Conservation (phyloP, 2,888 invertebrate genomes). For the Sarcophaga caerulescens region DNA sequence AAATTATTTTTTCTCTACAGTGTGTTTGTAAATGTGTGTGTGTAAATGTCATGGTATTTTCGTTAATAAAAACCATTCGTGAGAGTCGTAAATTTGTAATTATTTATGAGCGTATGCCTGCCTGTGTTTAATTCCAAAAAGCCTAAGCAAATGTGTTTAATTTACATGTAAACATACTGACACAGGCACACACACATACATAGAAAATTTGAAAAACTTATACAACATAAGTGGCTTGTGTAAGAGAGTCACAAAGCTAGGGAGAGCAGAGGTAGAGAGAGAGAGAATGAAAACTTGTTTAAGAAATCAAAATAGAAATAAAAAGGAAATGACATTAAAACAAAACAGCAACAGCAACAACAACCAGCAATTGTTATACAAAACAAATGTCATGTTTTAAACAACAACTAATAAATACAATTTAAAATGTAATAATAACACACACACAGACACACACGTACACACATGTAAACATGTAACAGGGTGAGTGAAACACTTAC, state of each 20-base stretch:
- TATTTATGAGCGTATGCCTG: conserved; percentile 30
- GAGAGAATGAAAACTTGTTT: background rate
- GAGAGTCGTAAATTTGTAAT: conserved; percentile 53
- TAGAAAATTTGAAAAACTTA: conserved; percentile 11
- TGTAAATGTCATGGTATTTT: background rate
- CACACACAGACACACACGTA: conserved; percentile 15
- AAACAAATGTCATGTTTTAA: conserved; percentile 65
- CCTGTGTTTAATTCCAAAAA: background rate
- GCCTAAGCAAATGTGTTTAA: background rate
- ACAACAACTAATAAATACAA: conserved; percentile 65
- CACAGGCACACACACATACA: background rate
- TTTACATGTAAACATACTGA: conserved; percentile 51
- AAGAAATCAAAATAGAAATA: background rate
- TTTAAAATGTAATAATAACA: conserved; percentile 60
- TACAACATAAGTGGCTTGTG: conserved; percentile 1
- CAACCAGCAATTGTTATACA: conserved; percentile 34
- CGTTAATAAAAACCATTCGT: conserved; percentile 58
- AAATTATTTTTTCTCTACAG: background rate
- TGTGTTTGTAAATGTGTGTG: too few species aligned
- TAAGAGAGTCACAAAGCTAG: conserved; percentile 1
- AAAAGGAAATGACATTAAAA: background rate
- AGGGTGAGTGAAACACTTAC: too few species aligned
- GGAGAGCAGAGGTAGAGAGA: conserved; percentile 5
- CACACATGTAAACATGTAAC: background rate
- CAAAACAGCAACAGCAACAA: conserved; percentile 15